phyloP scores from a whole-genome alignment of 37 sponge, comb jelly and placozoan genomes.

The Haliclona indistincta region DNA sequence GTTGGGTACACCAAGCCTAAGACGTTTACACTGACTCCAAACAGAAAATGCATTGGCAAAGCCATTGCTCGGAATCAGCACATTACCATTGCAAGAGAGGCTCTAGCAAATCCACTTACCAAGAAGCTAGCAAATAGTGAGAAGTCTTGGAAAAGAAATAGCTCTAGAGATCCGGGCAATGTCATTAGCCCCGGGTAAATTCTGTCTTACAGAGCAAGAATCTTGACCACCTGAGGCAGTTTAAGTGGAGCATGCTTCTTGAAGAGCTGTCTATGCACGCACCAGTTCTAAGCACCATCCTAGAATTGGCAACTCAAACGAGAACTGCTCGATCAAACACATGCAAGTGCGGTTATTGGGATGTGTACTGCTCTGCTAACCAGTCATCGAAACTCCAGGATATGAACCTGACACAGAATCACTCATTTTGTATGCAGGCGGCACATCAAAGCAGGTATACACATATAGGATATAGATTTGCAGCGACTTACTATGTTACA shows the following conservation, averaged over 20 bases:
- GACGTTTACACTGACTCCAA: conserved; percentile 16
- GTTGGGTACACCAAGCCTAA: no score
- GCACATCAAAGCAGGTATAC: conserved; percentile 22
- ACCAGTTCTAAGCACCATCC: conserved; percentile 12
- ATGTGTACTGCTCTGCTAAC: conserved; percentile 14
- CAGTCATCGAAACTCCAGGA: neutral
- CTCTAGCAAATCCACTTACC: neutral
- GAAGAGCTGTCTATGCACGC: conserved; percentile 16
- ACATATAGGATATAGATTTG: no score
- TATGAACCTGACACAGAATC: conserved; percentile 21
- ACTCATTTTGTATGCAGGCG: conserved; percentile 10
- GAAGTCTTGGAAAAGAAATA: neutral
- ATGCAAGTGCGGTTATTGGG: conserved; percentile 3
- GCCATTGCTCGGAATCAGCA: conserved; percentile 15
- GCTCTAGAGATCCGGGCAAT: conserved; percentile 14
- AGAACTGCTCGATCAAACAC: neutral
- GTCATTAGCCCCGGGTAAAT: neutral
- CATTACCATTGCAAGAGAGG: neutral
- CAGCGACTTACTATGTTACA: no score
- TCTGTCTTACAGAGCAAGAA: conserved; percentile 14
- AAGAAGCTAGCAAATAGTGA: conserved; percentile 9
- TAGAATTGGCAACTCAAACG: conserved; percentile 10
- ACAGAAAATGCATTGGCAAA: conserved; percentile 1
- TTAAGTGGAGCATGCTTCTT: conserved; percentile 17
- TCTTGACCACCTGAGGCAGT: conserved; percentile 7